Conservation (phyloP, 2,888 invertebrate genomes). For the Limnephilus marmoratus region DNA sequence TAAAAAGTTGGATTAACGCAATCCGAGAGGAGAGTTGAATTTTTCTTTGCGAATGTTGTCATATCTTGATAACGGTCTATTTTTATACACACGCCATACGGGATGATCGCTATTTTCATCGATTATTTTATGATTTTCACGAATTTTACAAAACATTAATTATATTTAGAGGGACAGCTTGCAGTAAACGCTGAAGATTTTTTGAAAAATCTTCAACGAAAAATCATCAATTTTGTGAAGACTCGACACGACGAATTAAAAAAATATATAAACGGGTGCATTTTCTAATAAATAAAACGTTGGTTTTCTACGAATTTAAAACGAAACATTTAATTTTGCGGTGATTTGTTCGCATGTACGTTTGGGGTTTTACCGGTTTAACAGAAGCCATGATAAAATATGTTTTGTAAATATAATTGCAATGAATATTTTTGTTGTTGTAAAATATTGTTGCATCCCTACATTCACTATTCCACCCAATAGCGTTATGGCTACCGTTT, state of each 20-base stretch:
- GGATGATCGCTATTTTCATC: constrained; percentile 7
- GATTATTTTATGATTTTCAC: constrained; percentile 32
- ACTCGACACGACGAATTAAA: not conserved
- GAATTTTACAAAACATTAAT: not conserved
- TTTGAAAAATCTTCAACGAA: too few relatives aligned
- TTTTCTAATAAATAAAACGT: too few relatives aligned
- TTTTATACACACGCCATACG: constrained; percentile 10
- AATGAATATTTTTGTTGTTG: too few relatives aligned
- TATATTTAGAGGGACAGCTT: not conserved
- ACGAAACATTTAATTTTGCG: too few relatives aligned
- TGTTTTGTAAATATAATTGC: too few relatives aligned
- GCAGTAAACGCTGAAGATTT: not conserved
- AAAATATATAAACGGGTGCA: too few relatives aligned
- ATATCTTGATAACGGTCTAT: constrained; percentile 20
- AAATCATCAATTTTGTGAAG: not conserved
- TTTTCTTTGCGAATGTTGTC: constrained; percentile 8
- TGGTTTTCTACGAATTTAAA: too few relatives aligned
- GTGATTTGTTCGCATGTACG: too few relatives aligned
- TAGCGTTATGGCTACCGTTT: not conserved
- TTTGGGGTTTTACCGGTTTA: too few relatives aligned
- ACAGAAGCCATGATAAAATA: too few relatives aligned
- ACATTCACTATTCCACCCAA: not conserved
- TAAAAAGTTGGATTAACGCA: not conserved
- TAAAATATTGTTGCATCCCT: too few relatives aligned
- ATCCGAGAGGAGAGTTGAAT: constrained; percentile 2